Base-by-base conservation (phyloP, 64 coral and sea anemone species). In the Stichodactyla helianthus region DNA sequence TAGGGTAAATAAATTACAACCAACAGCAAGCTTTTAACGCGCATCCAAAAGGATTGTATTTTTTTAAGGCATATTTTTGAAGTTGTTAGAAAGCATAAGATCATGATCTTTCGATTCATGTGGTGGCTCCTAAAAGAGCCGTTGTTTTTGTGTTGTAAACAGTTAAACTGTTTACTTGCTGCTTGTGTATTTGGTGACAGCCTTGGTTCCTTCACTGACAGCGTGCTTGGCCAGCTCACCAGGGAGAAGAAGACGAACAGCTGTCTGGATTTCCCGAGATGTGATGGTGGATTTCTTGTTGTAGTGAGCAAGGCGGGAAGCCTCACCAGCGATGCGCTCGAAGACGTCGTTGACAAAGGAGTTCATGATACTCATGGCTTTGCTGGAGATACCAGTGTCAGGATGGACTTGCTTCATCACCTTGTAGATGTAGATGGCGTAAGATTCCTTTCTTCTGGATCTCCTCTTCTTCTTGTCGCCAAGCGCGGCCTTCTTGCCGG, bases 281-380 rank as follows among this genome's bases (percentile, higher is more conserved):
- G 82, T 83, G 82, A 83, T 83, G 52, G 87, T 82, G 25, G 54
- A 82, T 52, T 64, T 80, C 19, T 89, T 80, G 57, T 82, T 80
- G 14, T 64, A 82, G 79, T 84, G 58, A 83, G 88, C 88, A n/a
- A 83, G 88, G 27, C 50, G 18, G 88, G 82, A 83, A 77, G 77
- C 79, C 64, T 82, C 87, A 55, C 76, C 57, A 82, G 87, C 82
- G 22, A 83, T 83, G 18, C 82, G 82, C 53, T 83, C 87, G 50
- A 89, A 89, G 44, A 57, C 77, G 31, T 83, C 59, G 26, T 27
- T 78, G n/a, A n/a, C n/a, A n/a, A n/a, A n/a, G n/a, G n/a, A n/a
- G n/a, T n/a, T n/a, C n/a, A n/a, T n/a, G n/a, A n/a, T n/a, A n/a
- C n/a, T n/a, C n/a, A n/a, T n/a, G n/a, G n/a, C n/a, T n/a, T n/a